Evolutionary conservation across 23 tunicate genomes (phyloP).

Genomic region (Oikopleura albicans): DNA sequence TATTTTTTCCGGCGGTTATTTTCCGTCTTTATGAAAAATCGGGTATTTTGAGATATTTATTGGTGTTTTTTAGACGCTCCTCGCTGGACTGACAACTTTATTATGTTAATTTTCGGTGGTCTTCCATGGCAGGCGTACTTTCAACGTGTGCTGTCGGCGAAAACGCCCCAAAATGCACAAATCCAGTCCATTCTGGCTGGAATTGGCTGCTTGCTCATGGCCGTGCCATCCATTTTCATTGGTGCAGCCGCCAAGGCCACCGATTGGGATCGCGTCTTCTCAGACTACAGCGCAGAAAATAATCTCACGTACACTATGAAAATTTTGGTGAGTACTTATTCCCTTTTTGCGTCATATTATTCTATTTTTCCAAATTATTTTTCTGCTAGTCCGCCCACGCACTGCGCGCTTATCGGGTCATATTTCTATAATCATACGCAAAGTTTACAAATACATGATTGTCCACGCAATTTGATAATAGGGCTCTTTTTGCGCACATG

Average conservation of each 20-base stretch:
- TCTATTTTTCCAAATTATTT: no score
- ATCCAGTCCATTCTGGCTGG: constrained; percentile 41
- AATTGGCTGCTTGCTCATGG: constrained; percentile 44
- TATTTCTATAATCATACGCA: no score
- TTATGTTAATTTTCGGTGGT: constrained; percentile 49
- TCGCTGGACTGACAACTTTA: not conserved
- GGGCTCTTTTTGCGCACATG: no score
- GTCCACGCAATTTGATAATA: no score
- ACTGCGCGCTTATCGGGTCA: no score
- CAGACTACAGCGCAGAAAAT: not conserved
- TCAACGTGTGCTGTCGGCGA: constrained; percentile 58
- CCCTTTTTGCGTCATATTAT: no score
- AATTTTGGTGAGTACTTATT: not conserved
- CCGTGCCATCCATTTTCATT: constrained; percentile 48
- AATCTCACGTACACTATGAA: not conserved
- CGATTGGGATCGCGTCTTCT: constrained; percentile 18
- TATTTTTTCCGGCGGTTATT: no score
- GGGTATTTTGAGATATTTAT: no score
- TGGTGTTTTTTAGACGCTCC: not conserved
- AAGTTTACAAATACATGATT: no score
- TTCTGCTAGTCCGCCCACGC: no score
- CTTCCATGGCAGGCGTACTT: constrained; percentile 89
- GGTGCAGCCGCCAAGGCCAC: constrained; percentile 53
- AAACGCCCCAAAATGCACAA: constrained; percentile 40
- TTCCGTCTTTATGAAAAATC: no score